Conservation (phyloP, 2,888 invertebrate species). For the Oasisia sp. region DNA sequence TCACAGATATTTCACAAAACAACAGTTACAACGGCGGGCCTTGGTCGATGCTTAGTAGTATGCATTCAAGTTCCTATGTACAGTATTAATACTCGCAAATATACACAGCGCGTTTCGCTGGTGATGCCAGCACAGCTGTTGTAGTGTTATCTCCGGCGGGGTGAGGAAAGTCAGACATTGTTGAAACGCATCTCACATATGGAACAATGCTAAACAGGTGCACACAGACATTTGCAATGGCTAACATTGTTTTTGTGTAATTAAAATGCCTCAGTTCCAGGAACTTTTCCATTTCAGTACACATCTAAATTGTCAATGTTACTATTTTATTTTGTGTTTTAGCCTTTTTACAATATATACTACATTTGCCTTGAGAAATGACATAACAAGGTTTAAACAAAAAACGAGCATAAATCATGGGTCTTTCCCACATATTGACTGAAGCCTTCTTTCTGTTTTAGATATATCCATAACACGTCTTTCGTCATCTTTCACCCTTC, state of each 20-base stretch:
- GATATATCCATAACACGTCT: too few relatives aligned
- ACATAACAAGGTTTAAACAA: too few relatives aligned
- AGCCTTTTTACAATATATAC: too few relatives aligned
- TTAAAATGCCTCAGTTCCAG: too few relatives aligned
- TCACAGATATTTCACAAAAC: conserved; percentile 4
- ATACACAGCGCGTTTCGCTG: neutral
- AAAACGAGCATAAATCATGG: too few relatives aligned
- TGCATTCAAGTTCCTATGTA: neutral
- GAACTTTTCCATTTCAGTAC: too few relatives aligned
- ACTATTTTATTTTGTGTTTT: too few relatives aligned
- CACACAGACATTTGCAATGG: neutral
- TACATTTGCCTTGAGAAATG: too few relatives aligned
- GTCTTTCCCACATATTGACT: too few relatives aligned
- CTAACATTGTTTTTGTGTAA: neutral
- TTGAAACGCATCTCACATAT: neutral
- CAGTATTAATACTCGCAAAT: neutral
- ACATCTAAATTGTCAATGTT: too few relatives aligned
- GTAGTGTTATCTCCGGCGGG: neutral
- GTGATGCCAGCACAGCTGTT: neutral
- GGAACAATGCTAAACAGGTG: neutral
- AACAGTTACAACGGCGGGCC: neutral
- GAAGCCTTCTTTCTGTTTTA: too few relatives aligned
- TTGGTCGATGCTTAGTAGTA: neutral
- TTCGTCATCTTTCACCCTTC: too few relatives aligned
- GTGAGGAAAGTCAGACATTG: neutral